Conservation (phyloP, 2,797 vertebrate genomes). For the Bradypus variegatus region DNA sequence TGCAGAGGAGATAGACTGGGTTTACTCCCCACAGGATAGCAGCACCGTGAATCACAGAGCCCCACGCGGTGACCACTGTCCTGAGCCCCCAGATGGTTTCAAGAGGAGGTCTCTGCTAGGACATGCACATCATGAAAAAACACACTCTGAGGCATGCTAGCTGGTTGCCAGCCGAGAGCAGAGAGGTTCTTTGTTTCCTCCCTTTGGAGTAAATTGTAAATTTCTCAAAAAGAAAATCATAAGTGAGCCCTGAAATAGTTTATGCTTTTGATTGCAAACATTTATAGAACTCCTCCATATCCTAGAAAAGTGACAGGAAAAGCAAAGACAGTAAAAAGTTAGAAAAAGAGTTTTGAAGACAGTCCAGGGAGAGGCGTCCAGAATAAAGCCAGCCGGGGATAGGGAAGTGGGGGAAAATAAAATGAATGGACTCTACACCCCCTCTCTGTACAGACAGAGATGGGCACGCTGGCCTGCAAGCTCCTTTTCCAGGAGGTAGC, state of each 20-base stretch:
- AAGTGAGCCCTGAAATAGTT: conserved; percentile 27
- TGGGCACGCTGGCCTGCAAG: not conserved
- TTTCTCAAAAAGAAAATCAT: conserved; percentile 38
- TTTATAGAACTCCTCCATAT: conserved; percentile 23
- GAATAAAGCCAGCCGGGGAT: not conserved
- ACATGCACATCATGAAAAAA: not conserved
- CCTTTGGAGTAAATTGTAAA: conserved; percentile 32
- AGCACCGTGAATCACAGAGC: not conserved
- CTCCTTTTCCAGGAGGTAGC: not conserved
- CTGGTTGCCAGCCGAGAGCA: not conserved
- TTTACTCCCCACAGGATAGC: not conserved
- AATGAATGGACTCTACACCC: too few relatives aligned
- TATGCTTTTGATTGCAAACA: not conserved
- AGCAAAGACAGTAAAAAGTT: not conserved
- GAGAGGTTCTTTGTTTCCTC: not conserved
- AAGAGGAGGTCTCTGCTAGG: not conserved
- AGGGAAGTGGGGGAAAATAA: too few relatives aligned
- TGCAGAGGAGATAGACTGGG: not conserved
- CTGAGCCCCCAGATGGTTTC: not conserved
- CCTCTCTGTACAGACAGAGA: not conserved
- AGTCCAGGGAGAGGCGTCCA: not conserved
- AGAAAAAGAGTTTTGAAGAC: not conserved
- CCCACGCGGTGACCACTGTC: not conserved
- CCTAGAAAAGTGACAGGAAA: conserved; percentile 37
- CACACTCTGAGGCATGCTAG: not conserved